Evolutionary conservation across 1,140 invertebrate species (phyloP).

Genomic region (Zophobas morio): DNA sequence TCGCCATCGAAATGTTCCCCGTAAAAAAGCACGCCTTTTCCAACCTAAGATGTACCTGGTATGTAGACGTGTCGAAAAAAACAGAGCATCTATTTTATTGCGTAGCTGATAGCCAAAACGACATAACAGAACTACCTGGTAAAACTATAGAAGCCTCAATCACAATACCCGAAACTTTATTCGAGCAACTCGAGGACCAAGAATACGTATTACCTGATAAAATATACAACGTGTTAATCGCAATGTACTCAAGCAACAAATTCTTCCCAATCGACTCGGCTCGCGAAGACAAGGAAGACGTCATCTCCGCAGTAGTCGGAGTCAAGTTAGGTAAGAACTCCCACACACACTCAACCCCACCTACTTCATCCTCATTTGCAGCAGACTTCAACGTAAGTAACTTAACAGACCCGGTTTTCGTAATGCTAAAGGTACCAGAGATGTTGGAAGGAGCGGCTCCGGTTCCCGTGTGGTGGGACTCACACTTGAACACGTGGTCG

Average conservation of each 20-base stretch:
- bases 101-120: slow-evolving; percentile 60
- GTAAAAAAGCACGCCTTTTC: slow-evolving; percentile 78
- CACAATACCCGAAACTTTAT: slow-evolving; percentile 78
- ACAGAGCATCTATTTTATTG: slow-evolving; percentile 63
- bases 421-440: slow-evolving; percentile 74
- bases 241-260: slow-evolving; percentile 79
- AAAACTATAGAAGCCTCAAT: slow-evolving; percentile 79
- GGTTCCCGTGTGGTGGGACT: slow-evolving; percentile 80
- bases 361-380: slow-evolving; percentile 54
- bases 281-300: slow-evolving; percentile 65
- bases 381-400: slow-evolving; percentile 71
- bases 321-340: slow-evolving; percentile 72
- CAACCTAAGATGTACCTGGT: slow-evolving; percentile 85
- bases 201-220: slow-evolving; percentile 57
- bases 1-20: slow-evolving; percentile 82
- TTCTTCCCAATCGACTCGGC: slow-evolving; percentile 73
- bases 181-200: slow-evolving; percentile 70
- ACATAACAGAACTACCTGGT: slow-evolving; percentile 73
- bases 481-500: slow-evolving; percentile 76
- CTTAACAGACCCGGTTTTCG: slow-evolving; percentile 77
- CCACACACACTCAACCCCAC: slow-evolving; percentile 5
- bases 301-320: slow-evolving; percentile 78
- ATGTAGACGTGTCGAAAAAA: slow-evolving; percentile 66
- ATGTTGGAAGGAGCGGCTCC: slow-evolving; percentile 69
- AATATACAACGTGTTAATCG: slow-evolving; percentile 76